phyloP scores from a whole-genome alignment of 2,888 invertebrate species.

The Mystacides longicornis region DNA sequence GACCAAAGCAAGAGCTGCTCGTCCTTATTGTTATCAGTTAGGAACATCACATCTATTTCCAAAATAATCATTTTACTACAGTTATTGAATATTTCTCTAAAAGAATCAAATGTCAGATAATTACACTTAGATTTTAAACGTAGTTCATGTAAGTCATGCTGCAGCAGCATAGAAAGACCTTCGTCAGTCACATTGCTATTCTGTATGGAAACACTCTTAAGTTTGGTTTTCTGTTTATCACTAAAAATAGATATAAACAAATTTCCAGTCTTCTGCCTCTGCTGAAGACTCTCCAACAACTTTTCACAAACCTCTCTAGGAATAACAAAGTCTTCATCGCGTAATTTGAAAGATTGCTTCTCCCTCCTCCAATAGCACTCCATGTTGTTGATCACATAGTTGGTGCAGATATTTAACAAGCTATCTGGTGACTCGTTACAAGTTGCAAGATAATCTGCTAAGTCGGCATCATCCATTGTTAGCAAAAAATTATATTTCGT shows the following conservation, averaged over 20 bases:
- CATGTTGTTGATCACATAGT: not conserved
- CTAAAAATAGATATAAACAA: conserved; percentile 64
- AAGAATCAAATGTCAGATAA: conserved; percentile 54
- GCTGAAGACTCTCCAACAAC: conserved; percentile 53
- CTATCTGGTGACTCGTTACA: not conserved
- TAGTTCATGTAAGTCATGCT: conserved; percentile 66
- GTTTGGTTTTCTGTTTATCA: conserved; percentile 57
- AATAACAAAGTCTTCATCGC: conserved; percentile 50
- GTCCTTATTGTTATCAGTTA: not conserved
- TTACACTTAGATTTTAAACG: conserved; percentile 65
- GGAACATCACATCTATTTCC: conserved; percentile 45
- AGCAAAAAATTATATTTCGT: not conserved
- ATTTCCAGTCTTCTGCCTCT: conserved; percentile 52
- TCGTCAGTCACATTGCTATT: conserved; percentile 65
- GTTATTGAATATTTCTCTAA: conserved; percentile 61
- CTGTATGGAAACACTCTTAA: conserved; percentile 61
- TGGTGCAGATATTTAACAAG: not conserved
- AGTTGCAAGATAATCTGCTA: not conserved
- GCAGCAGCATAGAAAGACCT: conserved; percentile 61
- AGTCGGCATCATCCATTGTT: conserved; percentile 2
- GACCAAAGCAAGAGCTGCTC: conserved; percentile 35
- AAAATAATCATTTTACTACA: conserved; percentile 63
- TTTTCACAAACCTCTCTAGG: conserved; percentile 68
- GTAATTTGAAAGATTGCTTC: not conserved
- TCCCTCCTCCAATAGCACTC: conserved; percentile 45